Evolutionary conservation across 2,113 vertebrate genomes (phyloP), one percentile per base, ranked within the genome.

Genomic region (Hoplias malabaricus): DNA sequence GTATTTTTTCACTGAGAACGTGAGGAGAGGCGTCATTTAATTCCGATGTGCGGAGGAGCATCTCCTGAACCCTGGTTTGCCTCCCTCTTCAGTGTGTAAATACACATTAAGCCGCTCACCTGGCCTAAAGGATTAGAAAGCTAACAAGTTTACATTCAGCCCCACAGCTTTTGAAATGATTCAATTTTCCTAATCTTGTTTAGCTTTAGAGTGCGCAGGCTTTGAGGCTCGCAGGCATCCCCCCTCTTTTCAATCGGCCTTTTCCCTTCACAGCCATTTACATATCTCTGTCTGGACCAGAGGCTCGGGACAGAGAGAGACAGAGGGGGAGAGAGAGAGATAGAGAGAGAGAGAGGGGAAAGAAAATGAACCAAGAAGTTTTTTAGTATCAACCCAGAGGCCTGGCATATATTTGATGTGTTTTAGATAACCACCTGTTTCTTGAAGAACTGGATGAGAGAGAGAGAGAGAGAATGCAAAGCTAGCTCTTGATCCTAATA

Each of bases 181-280:
- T 88, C 90, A 92, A 92, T 95, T 94, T 92, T 88, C 89, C 89
- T 93, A 94, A 94, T 93, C 90, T 92, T 92, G 87, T 93, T 94
- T 94, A 92, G 91, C 90, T 91, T 90, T 89, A 90, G 87, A 92
- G 90, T 92, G 90, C 86, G 88, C 85, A 82, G 92, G 31, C 92
- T 93, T 92, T 90, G 91, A 94, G 90, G 90, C 89, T 86, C 87
- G 59, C 33, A 73, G 70, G 66, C 75, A 62, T 87, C 86, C 85
- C 78, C 91, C 86, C 85, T 78, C 91, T 92, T 80, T 93, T 91
- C 92, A 92, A 91, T 90, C 80, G 77, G 82, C 76, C 70, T 84
- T 89, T 53, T 69, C 66, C 86, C 87, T 90, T 94, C 90, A 88
- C 88, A 88, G 84, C 87, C 86, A 90, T 92, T 90, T 93, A 83